Base-by-base conservation (phyloP, 30 jellyfish, hydroid and myxozoan species). In the Mastigias papua region DNA sequence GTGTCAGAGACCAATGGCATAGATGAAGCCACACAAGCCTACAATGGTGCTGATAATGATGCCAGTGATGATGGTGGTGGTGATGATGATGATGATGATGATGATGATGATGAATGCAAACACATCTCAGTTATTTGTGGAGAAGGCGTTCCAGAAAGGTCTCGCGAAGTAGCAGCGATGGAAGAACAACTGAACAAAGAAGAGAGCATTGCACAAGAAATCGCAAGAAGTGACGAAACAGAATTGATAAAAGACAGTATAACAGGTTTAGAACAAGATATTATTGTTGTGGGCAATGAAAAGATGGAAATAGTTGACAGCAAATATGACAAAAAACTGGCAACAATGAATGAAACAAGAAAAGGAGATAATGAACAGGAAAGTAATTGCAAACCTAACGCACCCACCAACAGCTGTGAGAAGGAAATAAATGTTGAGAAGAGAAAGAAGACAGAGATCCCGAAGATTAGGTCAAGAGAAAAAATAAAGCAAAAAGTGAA, bases 31-130 rank as follows among this genome's bases (percentile, higher is more conserved):
- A n/a, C n/a, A n/a, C n/a, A n/a, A n/a, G n/a, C n/a, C n/a, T n/a
- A n/a, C n/a, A n/a, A n/a, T n/a, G n/a, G n/a, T n/a, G n/a, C n/a
- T n/a, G n/a, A n/a, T n/a, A n/a, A n/a, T n/a, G n/a, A n/a, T n/a
- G n/a, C n/a, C n/a, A n/a, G n/a, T n/a, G n/a, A n/a, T n/a, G n/a
- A n/a, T n/a, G n/a, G n/a, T n/a, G n/a, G n/a, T n/a, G n/a, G n/a
- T n/a, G 65, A 54, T 11, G 65, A 77, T 22, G 77, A 77, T 3
- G 88, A 51, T 49, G 74, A 63, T 1, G 46, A 63, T n/a, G 74
- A 15, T 27, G 70, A 60, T 0, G 80, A 76, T 1, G 35, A 63
- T 25, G 46, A 63, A 2, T 34, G 23, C 7, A 63, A 27, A 20
- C 5, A 37, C 34, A 63, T 9, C 21, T n/a, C 74, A 63, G 74